Conservation (phyloP, 2,888 invertebrate genomes). For the Mesopsocus fuscifrons region DNA sequence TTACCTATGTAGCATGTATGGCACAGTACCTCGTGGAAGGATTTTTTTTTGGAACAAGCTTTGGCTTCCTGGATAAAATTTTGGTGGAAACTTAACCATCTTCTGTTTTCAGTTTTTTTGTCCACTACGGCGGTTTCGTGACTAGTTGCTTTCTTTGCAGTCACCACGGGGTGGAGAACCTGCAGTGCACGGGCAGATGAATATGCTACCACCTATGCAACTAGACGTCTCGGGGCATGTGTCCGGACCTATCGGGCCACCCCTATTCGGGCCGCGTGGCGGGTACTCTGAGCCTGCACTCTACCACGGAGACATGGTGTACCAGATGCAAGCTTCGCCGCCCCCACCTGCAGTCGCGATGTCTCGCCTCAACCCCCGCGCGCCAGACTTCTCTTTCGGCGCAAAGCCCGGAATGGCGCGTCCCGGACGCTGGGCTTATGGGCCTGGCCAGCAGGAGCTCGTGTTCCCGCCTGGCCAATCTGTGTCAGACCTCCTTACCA, state of each 20-base stretch:
- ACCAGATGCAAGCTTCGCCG: constrained; percentile 16
- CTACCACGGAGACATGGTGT: constrained; percentile 7
- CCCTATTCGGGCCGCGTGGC: not conserved
- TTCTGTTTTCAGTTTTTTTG: too few species aligned
- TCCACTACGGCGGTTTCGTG: too few species aligned
- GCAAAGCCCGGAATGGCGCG: constrained; percentile 19
- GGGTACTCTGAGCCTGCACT: not conserved
- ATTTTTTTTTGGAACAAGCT: too few species aligned
- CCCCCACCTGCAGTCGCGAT: constrained; percentile 25
- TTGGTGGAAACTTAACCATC: too few species aligned
- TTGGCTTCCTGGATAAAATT: too few species aligned
- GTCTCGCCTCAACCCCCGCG: constrained; percentile 60
- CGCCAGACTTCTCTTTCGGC: constrained; percentile 51
- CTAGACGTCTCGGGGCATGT: not conserved
- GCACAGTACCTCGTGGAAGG: too few species aligned
- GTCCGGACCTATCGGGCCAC: not conserved
- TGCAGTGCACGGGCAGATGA: not conserved
- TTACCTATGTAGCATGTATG: too few species aligned
- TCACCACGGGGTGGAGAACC: not conserved
- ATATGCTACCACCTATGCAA: not conserved
- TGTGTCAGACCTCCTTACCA: constrained; percentile 26
- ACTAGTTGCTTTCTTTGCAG: too few species aligned
- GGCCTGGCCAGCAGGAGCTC: constrained; percentile 7
- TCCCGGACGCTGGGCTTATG: constrained; percentile 15
- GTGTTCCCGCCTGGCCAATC: not conserved